phyloP scores from a whole-genome alignment of 2,797 vertebrate species.

The Hippopotamyrus pictus region DNA sequence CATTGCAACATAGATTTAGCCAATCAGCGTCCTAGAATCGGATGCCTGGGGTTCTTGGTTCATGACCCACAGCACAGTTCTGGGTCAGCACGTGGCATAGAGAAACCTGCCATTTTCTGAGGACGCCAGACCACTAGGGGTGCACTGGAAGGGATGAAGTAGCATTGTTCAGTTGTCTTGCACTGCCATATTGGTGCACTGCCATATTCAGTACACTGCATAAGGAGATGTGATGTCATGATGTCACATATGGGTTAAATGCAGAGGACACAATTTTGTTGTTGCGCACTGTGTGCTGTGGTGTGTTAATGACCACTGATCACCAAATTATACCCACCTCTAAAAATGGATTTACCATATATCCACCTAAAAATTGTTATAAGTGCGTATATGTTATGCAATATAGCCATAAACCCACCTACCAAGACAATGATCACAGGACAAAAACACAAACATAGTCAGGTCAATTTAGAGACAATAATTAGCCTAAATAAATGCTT shows the following conservation, averaged over 20 bases:
- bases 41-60: background rate
- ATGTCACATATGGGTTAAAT: too few species aligned
- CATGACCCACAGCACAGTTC: background rate
- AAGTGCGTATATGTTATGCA: background rate
- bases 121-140: background rate
- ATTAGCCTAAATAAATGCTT: background rate
- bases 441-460: background rate
- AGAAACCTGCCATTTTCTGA: background rate
- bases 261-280: too few species aligned
- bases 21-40: background rate
- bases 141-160: background rate
- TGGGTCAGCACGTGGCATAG: background rate
- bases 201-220: background rate
- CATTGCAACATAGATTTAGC: background rate
- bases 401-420: background rate
- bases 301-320: too few species aligned
- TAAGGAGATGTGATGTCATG: background rate
- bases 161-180: background rate
- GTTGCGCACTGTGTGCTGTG: too few species aligned
- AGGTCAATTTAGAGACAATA: background rate
- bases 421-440: background rate
- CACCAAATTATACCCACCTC: background rate
- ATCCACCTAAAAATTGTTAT: background rate
- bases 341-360: background rate
- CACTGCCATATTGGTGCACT: background rate